A percentile compares a stretch with the other conserved stretches of the same genome.
Conservation (phyloP, 1,140 invertebrate species). For the Adoxophyes honmai region DNA sequence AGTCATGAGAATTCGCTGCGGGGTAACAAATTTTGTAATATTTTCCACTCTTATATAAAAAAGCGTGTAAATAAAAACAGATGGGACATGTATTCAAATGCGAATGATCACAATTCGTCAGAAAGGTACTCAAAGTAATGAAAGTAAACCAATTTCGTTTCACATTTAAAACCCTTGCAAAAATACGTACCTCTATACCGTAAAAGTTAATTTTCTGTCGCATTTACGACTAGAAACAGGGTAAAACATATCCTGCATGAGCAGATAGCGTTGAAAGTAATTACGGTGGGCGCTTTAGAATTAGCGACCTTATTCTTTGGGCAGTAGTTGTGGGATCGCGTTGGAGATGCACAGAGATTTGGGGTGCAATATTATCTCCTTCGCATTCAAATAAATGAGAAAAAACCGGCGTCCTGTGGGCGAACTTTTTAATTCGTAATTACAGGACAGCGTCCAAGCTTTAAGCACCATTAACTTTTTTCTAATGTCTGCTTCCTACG, state of each 20-base stretch:
- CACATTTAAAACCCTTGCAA: conserved; percentile 19
- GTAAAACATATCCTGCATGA: conserved; percentile 54
- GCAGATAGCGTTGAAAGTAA: conserved; percentile 66
- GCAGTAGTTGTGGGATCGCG: conserved; percentile 29
- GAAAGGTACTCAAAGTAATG: conserved; percentile 9
- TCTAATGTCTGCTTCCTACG: conserved; percentile 43
- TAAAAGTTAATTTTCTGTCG: conserved; percentile 58
- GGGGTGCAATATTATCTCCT: conserved; percentile 68
- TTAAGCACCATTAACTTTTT: conserved; percentile 74
- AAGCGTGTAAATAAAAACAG: conserved; percentile 8
- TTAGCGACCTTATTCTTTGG: conserved; percentile 31
- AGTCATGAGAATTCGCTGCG: too few relatives aligned
- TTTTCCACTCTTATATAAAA: conserved; percentile 46
- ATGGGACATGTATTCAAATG: background rate
- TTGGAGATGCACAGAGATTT: conserved; percentile 34
- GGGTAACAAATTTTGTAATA: conserved; percentile 36
- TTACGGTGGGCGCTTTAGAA: conserved; percentile 33
- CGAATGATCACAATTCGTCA: background rate
- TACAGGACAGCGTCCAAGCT: conserved; percentile 70
- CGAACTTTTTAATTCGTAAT: conserved; percentile 76
- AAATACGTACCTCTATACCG: conserved; percentile 23
- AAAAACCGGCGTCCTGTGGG: conserved; percentile 66
- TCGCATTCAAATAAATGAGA: conserved; percentile 69
- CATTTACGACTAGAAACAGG: conserved; percentile 43
- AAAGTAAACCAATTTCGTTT: conserved; percentile 17